Base-by-base conservation (phyloP, 2,797 vertebrate genomes). In the Sebastes cheni region DNA sequence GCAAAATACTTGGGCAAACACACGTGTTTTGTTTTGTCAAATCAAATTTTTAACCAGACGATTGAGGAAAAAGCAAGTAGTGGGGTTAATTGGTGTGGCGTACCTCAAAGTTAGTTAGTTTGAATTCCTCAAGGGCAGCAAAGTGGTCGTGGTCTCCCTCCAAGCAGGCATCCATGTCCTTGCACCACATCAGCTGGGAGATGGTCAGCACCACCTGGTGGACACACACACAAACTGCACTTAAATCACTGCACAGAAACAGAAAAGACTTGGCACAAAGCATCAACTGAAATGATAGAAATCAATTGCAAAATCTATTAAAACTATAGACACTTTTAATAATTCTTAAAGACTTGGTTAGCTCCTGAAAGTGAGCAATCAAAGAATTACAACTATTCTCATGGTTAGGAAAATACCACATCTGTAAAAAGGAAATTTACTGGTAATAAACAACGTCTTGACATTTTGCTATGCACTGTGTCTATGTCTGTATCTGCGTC, bases 161-260 rank as follows among this genome's bases (percentile, higher is more conserved):
- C 56, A 98, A 89, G 82, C 95, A 96, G 74, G 93, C 89, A 0
- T 97, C 96, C 89, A 97, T 88, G 74, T 97, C 97, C 22, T 93
- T 95, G 83, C 96, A 97, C 97, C 97, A 98, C 97, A 97, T 97
- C 71, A 97, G 86, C 86, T 98, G 97, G 58, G 97, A 97, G 91
- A 97, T 86, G 7, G 96, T 98, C 84, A 98, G 91, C 89, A 98
- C 96, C 84, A 97, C 96, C 97, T 97, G 67, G 66, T 90, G 81
- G 85, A 83, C 16, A 85, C 27, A 81, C 18, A 80, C 8, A 82
- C 8, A 66, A 22, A 75, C 12, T 54, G 1, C 61, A 23, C n/a
- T 61, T 50, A 55, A 32, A 67, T 65, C 4, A 8, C 10, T n/a
- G 16, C 20, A n/a, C 13, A 6, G n/a, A 54, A 56, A 55, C 12